Base-by-base conservation (phyloP, 2,888 invertebrate genomes). In the Brenthis daphne region DNA sequence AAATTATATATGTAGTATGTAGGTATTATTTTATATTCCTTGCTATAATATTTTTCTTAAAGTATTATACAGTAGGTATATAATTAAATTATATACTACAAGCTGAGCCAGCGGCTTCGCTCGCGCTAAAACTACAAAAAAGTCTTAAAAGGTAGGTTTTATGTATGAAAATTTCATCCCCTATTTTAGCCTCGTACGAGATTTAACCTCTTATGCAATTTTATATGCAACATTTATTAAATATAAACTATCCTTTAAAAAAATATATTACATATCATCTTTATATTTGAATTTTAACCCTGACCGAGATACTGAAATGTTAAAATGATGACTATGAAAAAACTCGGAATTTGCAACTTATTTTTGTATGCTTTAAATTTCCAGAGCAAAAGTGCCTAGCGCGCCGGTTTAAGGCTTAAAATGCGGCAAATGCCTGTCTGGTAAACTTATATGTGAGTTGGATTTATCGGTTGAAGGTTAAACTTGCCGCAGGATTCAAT, bases 401-500 rank as follows among this genome's bases (percentile, higher is more conserved):
- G 37, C 20, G 5, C 37, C 51, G 16, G 14, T 37, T 55, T 29
- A 57, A 50, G 60, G 3, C 48, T 47, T 12, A 55, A 55, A 67
- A 61, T 67, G 67, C 55, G 66, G 60, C 60, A 67, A 60, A 67
- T 14, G 20, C 48, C 43, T 58, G 50, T 55, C 60, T 55, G 33
- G 48, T 55, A 47, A 47, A 55, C 50, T 33, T 48, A 24, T 56
- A 56, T 67, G 50, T 55, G 64, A 65, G 68, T 65, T 64, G 51
- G 58, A 58, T 66, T 68, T 56, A 60, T 51, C 61, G 58, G 58
- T 55, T 69, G 75, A 76, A 76, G 76, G 76, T 75, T 76, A 76
- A 73, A 76, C 70, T 61, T 76, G 68, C 76, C 77, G 77, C 78
- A 79, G 79, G 77, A 78, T 76, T 73, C 72, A 76, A 77, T 77